Conservation (phyloP, 1,140 invertebrate species). For the Drosophila pruinosa region DNA sequence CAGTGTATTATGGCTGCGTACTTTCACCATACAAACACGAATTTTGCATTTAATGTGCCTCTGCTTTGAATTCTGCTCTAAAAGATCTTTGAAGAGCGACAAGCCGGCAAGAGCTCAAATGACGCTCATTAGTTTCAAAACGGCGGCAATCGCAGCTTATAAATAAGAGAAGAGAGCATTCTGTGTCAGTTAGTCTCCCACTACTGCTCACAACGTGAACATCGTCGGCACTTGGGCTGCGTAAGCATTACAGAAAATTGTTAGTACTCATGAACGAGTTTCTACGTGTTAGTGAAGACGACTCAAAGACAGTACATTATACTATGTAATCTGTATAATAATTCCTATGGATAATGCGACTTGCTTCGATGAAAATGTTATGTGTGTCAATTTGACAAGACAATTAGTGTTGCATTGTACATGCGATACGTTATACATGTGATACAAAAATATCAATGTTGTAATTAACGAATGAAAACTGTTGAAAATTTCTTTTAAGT, state of each 20-base stretch:
- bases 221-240: constrained; percentile 29
- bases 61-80: constrained; percentile 1
- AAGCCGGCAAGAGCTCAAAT: constrained; percentile 1
- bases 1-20: constrained; percentile 52
- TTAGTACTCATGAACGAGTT: constrained; percentile 37
- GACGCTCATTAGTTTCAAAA: not conserved
- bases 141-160: constrained; percentile 51
- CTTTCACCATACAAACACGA: constrained; percentile 62
- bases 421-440: too few species aligned
- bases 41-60: constrained; percentile 43
- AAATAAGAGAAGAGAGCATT: constrained; percentile 58
- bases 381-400: constrained; percentile 58
- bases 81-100: constrained; percentile 41
- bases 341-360: constrained; percentile 6
- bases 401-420: constrained; percentile 12
- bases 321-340: constrained; percentile 1
- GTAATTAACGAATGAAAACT: constrained; percentile 65
- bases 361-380: constrained; percentile 48
- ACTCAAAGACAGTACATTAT: constrained; percentile 32
- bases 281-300: constrained; percentile 30
- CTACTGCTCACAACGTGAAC: constrained; percentile 48
- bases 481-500: constrained; percentile 64
- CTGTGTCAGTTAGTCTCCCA: constrained; percentile 63
- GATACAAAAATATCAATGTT: constrained; percentile 47
- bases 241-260: constrained; percentile 13